phyloP scores from a whole-genome alignment of 2,797 vertebrate species.

The Pangasius djambal region DNA sequence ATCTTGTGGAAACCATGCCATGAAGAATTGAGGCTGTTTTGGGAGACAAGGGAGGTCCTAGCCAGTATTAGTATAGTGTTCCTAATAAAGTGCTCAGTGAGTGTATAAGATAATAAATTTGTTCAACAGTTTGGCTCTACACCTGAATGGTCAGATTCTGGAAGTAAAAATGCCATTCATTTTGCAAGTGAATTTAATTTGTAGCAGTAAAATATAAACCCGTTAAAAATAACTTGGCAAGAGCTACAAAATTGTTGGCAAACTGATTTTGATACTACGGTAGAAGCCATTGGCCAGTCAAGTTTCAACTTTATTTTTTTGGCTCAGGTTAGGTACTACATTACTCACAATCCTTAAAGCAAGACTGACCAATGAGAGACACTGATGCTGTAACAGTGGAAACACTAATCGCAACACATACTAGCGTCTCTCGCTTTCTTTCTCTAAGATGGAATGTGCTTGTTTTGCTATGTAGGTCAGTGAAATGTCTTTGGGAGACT shows the following conservation, averaged over 20 bases:
- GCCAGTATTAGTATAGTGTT: not conserved
- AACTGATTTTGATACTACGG: not conserved
- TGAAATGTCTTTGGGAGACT: not conserved
- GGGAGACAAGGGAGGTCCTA: not conserved
- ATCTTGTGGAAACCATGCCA: not conserved
- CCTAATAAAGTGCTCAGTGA: not conserved
- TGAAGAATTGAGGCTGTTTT: not conserved
- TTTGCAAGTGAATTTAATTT: not conserved
- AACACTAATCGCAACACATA: not conserved
- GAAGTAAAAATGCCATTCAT: not conserved
- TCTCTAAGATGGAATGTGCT: not conserved
- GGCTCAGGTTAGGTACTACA: not conserved
- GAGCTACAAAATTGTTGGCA: not conserved
- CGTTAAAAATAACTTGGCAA: not conserved
- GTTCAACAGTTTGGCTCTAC: not conserved
- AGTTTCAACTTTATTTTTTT: not conserved
- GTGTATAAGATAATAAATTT: not conserved
- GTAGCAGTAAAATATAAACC: not conserved
- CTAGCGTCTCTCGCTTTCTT: not conserved
- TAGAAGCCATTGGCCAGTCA: not conserved
- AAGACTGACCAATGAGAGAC: not conserved
- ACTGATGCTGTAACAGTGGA: not conserved
- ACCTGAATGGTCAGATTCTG: not conserved
- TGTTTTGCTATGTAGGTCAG: not conserved
- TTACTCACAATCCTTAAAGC: conserved; percentile 1